Evolutionary conservation across 2,113 vertebrate genomes (phyloP).

Genomic region (Python bivittatus): DNA sequence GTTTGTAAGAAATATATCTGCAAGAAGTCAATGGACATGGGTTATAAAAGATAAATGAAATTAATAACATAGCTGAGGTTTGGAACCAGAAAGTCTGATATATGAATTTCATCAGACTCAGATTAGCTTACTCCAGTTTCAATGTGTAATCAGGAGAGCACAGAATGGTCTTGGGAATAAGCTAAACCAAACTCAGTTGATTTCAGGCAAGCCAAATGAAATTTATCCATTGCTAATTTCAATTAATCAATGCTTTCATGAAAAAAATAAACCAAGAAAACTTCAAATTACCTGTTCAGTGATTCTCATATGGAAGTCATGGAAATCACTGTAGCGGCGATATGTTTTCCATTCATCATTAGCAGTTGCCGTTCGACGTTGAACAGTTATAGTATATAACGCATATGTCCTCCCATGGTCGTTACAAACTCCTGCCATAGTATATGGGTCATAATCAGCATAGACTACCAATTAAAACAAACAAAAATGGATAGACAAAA

Average conservation of each 20-base stretch:
- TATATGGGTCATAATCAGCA: slow-evolving; percentile 89
- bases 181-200: neutral
- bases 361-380: slow-evolving; percentile 80
- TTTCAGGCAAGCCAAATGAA: neutral
- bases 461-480: slow-evolving; percentile 81
- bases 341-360: slow-evolving; percentile 97
- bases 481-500: slow-evolving; percentile 59
- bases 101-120: neutral
- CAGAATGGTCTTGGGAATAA: neutral
- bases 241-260: neutral
- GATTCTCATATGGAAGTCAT: slow-evolving; percentile 99
- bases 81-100: no score
- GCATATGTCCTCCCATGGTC: slow-evolving; percentile 98
- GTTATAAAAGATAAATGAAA: neutral
- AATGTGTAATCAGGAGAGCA: neutral
- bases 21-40: neutral
- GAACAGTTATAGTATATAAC: slow-evolving; percentile 93
- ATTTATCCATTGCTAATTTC: neutral
- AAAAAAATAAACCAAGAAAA: neutral
- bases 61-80: neutral
- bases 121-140: neutral
- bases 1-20: neutral
- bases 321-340: slow-evolving; percentile 97
- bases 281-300: slow-evolving; percentile 86
- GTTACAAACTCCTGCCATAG: slow-evolving; percentile 97